Evolutionary conservation across 37 sponge, comb jelly and placozoan species (phyloP).

Genomic region (Amphimedon queenslandica): DNA sequence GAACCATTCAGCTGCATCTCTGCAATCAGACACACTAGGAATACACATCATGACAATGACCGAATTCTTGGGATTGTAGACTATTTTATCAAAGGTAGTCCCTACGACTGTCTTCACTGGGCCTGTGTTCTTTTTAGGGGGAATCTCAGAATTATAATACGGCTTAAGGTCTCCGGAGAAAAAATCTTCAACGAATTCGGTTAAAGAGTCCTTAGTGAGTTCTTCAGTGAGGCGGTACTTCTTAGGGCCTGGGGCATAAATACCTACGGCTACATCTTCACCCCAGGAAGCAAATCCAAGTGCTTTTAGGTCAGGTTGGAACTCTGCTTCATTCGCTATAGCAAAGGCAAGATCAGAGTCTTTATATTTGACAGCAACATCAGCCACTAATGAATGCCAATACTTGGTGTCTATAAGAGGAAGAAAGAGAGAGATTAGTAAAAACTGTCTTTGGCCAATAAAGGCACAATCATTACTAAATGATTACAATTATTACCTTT

Average conservation of each 20-base stretch:
- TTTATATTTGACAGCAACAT: constrained; percentile 54
- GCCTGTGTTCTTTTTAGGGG: constrained; percentile 41
- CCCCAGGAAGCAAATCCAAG: constrained; percentile 61
- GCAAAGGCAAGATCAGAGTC: constrained; percentile 29
- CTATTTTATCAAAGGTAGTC: constrained; percentile 58
- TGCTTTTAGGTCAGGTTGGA: constrained; percentile 32
- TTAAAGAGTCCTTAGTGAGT: constrained; percentile 31
- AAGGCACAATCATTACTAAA: background rate
- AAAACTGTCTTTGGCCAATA: background rate
- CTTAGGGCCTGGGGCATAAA: constrained; percentile 37
- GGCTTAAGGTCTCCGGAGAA: constrained; percentile 53
- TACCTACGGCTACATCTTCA: constrained; percentile 53
- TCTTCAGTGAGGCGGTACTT: constrained; percentile 56
- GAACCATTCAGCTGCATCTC: constrained; percentile 36
- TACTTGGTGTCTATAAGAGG: constrained; percentile 38
- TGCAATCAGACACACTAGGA: constrained; percentile 22
- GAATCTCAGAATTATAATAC: constrained; percentile 48
- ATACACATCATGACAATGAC: constrained; percentile 49
- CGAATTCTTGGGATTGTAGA: constrained; percentile 20
- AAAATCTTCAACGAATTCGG: constrained; percentile 68
- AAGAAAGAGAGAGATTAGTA: background rate
- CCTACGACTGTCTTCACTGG: constrained; percentile 79
- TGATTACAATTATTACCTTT: constrained; percentile 32
- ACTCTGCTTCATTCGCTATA: constrained; percentile 51
- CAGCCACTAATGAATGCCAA: constrained; percentile 65